Evolutionary conservation across 1,140 invertebrate genomes (phyloP).

Genomic region (Helicoverpa zea): DNA sequence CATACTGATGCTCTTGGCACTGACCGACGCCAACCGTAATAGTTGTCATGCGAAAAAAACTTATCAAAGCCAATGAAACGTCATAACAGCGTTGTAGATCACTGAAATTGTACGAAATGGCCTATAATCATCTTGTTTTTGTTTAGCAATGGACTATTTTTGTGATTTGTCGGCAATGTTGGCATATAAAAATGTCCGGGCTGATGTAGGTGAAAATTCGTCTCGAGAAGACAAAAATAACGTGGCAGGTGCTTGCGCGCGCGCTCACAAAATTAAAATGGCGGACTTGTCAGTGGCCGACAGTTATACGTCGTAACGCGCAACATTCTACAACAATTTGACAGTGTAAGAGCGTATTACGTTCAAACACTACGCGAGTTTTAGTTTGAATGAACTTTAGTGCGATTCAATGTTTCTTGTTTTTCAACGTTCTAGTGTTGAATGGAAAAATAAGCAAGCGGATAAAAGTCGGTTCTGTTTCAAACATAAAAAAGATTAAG

Average conservation of each 20-base stretch:
- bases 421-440: neutral
- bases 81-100: slow-evolving; percentile 76
- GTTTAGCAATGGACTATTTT: slow-evolving; percentile 78
- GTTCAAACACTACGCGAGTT: slow-evolving; percentile 55
- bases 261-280: slow-evolving; percentile 72
- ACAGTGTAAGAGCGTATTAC: slow-evolving; percentile 62
- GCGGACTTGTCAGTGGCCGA: slow-evolving; percentile 64
- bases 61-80: slow-evolving; percentile 79
- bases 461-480: neutral
- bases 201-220: slow-evolving; percentile 63
- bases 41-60: slow-evolving; percentile 69
- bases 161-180: slow-evolving; percentile 81
- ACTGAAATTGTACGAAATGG: slow-evolving; percentile 80
- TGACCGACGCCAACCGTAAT: slow-evolving; percentile 64
- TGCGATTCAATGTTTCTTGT: slow-evolving; percentile 54
- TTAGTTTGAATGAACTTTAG: slow-evolving; percentile 60
- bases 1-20: slow-evolving; percentile 67
- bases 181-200: slow-evolving; percentile 77
- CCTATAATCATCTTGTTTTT: slow-evolving; percentile 84
- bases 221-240: slow-evolving; percentile 75
- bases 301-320: slow-evolving; percentile 67
- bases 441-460: slow-evolving; percentile 23
- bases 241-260: slow-evolving; percentile 66
- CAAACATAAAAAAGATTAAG: neutral
- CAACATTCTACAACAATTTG: slow-evolving; percentile 64